These are phyloP conservation scores for Gastrophryne carolinensis DNA, from an alignment of 2,797 vertebrate genomes.

Conservation along the genomic window DNA sequence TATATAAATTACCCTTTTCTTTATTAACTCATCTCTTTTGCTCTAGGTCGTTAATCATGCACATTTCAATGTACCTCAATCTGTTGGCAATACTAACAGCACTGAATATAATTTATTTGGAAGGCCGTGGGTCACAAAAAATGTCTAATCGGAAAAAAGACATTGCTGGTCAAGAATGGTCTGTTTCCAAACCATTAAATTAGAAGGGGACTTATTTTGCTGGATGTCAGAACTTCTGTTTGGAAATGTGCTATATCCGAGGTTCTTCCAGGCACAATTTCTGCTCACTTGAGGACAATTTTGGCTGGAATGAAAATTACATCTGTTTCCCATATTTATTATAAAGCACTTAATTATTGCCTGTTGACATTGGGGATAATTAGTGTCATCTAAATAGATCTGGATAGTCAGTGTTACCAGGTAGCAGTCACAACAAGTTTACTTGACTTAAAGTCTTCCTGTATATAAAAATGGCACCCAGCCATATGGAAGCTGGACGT, in stretches of 20 bases:
- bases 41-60: no score
- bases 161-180: slow-evolving; percentile 14
- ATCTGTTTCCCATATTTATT: slow-evolving; percentile 41
- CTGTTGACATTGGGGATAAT: slow-evolving; percentile 34
- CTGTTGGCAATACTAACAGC: no score
- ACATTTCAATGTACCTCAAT: no score
- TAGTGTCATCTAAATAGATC: slow-evolving; percentile 6
- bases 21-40: no score
- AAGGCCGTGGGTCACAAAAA: slow-evolving; percentile 20
- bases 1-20: no score
- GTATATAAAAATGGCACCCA: no score
- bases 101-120: slow-evolving; percentile 14
- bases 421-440: neutral
- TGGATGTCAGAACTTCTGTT: slow-evolving; percentile 48
- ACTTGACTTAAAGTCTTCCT: neutral
- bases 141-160: slow-evolving; percentile 27
- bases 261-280: slow-evolving; percentile 30
- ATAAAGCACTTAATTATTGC: slow-evolving; percentile 4
- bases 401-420: neutral
- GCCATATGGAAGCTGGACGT: no score
- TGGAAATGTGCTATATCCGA: slow-evolving; percentile 28
- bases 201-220: slow-evolving; percentile 27
- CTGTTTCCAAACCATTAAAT: slow-evolving; percentile 40
- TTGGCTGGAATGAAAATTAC: slow-evolving; percentile 32
- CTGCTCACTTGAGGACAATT: slow-evolving; percentile 15